Evolutionary conservation across 2,888 invertebrate genomes (phyloP).

Genomic region (Heliconius hortense): DNA sequence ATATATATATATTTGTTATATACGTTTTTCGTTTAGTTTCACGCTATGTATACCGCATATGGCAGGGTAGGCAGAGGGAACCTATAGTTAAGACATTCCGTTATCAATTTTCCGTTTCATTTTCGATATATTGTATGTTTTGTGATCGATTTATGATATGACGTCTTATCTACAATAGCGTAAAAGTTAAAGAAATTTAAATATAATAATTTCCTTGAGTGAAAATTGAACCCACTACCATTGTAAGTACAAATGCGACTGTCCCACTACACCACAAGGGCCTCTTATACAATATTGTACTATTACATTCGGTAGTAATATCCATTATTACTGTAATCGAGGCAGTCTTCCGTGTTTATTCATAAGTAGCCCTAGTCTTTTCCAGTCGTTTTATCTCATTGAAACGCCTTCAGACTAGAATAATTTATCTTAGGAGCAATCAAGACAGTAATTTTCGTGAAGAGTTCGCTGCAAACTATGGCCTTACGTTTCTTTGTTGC

Average conservation of each 20-base stretch:
- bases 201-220: background rate
- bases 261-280: too few relatives aligned
- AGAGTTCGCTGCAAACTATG: slow-evolving; percentile 66
- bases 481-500: slow-evolving; percentile 55
- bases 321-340: background rate
- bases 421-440: slow-evolving; percentile 77
- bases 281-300: background rate
- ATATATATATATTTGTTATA: background rate
- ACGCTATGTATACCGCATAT: background rate
- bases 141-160: too few relatives aligned
- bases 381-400: slow-evolving; percentile 36
- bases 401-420: slow-evolving; percentile 61
- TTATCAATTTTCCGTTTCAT: background rate
- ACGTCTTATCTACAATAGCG: background rate
- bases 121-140: background rate
- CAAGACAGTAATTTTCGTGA: slow-evolving; percentile 74
- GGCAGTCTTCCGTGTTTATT: background rate
- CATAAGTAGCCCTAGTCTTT: slow-evolving; percentile 19
- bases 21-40: background rate
- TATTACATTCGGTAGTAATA: background rate
- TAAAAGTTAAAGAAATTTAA: background rate
- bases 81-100: background rate
- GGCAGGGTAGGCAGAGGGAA: background rate
- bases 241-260: too few relatives aligned
- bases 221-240: background rate